phyloP scores from a whole-genome alignment of 2,797 vertebrate genomes.

The Anisognathus igniventris region DNA sequence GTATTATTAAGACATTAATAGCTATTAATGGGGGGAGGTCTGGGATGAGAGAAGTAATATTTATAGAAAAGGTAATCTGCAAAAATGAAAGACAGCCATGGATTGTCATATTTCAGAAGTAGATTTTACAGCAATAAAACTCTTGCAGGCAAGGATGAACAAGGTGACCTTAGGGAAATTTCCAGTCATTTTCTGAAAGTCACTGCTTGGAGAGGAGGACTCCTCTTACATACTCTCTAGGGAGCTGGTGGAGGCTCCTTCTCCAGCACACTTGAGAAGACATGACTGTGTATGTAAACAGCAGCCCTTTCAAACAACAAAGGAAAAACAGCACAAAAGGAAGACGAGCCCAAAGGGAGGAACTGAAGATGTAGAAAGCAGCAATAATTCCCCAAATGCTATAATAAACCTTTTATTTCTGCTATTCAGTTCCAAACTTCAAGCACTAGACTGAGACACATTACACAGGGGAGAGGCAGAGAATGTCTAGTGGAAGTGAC shows the following conservation, averaged over 20 bases:
- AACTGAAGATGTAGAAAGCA: neutral
- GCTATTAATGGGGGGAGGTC: neutral
- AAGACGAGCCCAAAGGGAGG: neutral
- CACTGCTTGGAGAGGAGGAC: neutral
- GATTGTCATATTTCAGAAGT: neutral
- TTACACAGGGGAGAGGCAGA: neutral
- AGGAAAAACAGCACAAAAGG: neutral
- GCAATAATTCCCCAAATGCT: neutral
- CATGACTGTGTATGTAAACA: neutral
- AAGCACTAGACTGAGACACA: neutral
- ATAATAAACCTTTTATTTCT: neutral
- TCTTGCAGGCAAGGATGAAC: neutral
- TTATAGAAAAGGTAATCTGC: neutral
- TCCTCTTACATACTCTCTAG: neutral
- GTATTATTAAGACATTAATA: conserved; percentile 19
- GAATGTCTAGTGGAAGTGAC: neutral
- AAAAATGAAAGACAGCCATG: neutral
- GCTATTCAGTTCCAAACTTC: neutral
- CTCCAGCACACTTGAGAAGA: neutral
- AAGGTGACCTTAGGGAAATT: conserved; percentile 14
- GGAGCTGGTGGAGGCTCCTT: neutral
- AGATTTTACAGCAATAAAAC: neutral
- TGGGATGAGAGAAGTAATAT: neutral
- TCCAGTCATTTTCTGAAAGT: neutral
- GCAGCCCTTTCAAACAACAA: neutral